Evolutionary conservation across 2,797 vertebrate species (phyloP).

Genomic region (Sebastes steindachneri): DNA sequence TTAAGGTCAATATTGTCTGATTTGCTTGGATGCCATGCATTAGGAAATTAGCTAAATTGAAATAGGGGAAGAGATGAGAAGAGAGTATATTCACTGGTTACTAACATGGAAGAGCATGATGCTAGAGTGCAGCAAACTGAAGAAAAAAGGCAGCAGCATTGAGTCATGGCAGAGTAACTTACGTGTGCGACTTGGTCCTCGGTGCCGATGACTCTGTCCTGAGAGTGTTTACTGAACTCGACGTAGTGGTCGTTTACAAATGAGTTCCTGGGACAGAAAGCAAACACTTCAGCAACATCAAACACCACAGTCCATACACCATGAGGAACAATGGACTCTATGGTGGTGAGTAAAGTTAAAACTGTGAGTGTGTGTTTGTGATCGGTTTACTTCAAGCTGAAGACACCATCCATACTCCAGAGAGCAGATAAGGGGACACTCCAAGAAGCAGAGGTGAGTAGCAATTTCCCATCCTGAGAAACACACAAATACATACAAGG

Average conservation of each 20-base stretch:
- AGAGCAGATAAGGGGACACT: conserved; percentile 93
- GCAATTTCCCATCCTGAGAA: conserved; percentile 90
- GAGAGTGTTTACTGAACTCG: conserved; percentile 97
- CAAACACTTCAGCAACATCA: neutral
- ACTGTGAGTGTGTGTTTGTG: neutral
- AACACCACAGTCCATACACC: neutral
- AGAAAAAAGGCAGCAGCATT: neutral
- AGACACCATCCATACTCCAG: conserved; percentile 94
- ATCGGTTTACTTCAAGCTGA: conserved; percentile 91
- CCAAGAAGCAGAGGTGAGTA: conserved; percentile 95
- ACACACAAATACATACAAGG: neutral
- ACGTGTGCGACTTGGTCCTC: conserved; percentile 96
- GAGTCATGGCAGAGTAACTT: conserved; percentile 64
- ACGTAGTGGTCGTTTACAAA: conserved; percentile 96
- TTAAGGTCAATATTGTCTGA: no score
- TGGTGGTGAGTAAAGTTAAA: neutral
- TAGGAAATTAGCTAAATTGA: no score
- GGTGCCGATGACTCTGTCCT: conserved; percentile 96
- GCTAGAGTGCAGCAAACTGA: neutral
- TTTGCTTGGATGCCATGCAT: no score
- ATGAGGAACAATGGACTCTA: neutral
- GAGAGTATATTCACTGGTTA: neutral
- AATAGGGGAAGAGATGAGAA: no score
- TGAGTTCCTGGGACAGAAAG: conserved; percentile 84
- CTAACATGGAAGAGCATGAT: neutral